Base-by-base conservation (phyloP, 2,797 vertebrate genomes). In the Scarus forsteni region DNA sequence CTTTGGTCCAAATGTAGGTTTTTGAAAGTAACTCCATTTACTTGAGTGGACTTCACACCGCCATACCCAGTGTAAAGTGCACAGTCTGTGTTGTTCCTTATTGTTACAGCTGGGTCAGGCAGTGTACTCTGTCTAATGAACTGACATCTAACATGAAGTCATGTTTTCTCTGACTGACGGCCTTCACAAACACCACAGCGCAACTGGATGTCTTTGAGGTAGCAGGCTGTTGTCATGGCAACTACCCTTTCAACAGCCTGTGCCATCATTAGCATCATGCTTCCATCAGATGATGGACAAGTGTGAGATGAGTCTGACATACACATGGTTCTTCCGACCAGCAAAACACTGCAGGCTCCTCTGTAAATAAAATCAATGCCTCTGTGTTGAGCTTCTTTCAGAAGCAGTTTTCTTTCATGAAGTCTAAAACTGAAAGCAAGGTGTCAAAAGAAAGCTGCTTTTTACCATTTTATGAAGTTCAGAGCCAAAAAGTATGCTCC, bases 241-340 rank as follows among this genome's bases (percentile, higher is more conserved):
- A 40, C 67, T 0, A 38, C 62, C 52, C 66, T 74, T 39, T 53
- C 70, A 70, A 79, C 70, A 62, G 60, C 50, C 72, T 40, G 65
- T 14, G 6, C 36, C 81, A 70, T 85, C 73, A 72, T 85, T 88
- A 83, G 71, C 60, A 39, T 79, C 12, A 55, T 70, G 51, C 79
- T 75, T 64, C 66, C 75, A 57, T 68, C 40, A 18, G 50, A 42
- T 81, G 84, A 88, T 81, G 80, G 87, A 88, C 81, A 84, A 65
- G 76, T 85, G 85, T 81, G 73, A 89, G 78, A 87, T 83, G 76
- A 77, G 81, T 50, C 55, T 83, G 85, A 86, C 77, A 52, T 83
- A 68, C 78, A 66, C 84, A 56, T 42, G 66, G 75, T 77, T 68
- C 79, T 81, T 60, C 50, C 18, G 81, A 75, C 71, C 64, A 80